These are phyloP conservation scores for Himantopus leucocephalus DNA, from an alignment of 2,113 vertebrate species.

Conservation along the genomic window DNA sequence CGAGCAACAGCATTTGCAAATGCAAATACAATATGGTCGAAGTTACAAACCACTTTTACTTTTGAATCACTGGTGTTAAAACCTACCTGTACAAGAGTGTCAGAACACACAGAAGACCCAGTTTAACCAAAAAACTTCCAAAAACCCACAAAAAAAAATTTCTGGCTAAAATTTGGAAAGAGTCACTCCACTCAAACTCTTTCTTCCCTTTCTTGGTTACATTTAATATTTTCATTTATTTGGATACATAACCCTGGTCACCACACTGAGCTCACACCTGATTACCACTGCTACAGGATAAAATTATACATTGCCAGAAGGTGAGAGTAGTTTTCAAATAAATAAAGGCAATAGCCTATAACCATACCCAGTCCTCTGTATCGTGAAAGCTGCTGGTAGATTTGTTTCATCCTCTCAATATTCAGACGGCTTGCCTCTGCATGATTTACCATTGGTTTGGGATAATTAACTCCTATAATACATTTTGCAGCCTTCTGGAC, in stretches of 20 bases:
- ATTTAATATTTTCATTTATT: neutral
- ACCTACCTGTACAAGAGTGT: neutral
- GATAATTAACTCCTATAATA: slow-evolving; percentile 90
- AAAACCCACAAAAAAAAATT: neutral
- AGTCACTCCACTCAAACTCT: neutral
- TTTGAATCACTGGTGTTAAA: neutral
- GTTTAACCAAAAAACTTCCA: neutral
- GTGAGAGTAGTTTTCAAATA: neutral
- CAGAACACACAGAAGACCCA: neutral
- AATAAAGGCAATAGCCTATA: neutral
- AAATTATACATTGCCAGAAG: neutral
- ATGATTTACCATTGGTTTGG: slow-evolving; percentile 94
- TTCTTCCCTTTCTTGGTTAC: neutral
- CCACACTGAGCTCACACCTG: neutral
- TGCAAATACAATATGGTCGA: neutral
- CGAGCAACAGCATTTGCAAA: neutral
- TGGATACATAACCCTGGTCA: neutral
- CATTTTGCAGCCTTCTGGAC: slow-evolving; percentile 92
- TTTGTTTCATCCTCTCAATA: slow-evolving; percentile 95
- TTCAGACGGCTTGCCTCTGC: slow-evolving; percentile 91
- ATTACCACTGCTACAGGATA: neutral
- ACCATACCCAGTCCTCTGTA: slow-evolving; percentile 89
- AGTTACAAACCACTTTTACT: neutral
- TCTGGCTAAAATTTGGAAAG: neutral
- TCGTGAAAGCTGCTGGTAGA: slow-evolving; percentile 94